phyloP scores from a whole-genome alignment of 2,888 invertebrate genomes.

The Oligia strigilis region DNA sequence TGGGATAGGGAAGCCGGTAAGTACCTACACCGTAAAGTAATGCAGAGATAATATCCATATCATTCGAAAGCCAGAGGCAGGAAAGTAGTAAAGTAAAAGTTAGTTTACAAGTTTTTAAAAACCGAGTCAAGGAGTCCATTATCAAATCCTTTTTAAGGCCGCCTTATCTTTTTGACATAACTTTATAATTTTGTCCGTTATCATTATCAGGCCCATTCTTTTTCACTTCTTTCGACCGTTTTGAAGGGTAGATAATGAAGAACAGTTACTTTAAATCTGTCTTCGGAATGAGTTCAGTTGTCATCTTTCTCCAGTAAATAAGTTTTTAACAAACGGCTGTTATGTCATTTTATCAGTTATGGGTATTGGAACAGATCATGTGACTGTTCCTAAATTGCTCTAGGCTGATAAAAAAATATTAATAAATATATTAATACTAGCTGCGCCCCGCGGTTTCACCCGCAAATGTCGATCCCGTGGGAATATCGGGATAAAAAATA shows the following conservation, averaged over 20 bases:
- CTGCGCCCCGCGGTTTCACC: too few relatives aligned
- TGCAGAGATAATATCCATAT: conserved; percentile 35
- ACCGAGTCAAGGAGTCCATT: conserved; percentile 34
- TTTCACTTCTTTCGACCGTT: conserved; percentile 34
- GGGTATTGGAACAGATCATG: conserved; percentile 36
- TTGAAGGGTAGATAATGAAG: conserved; percentile 18
- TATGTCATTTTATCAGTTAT: conserved; percentile 28
- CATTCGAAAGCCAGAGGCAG: conserved; percentile 19
- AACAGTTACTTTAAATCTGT: conserved; percentile 40
- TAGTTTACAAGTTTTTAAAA: conserved; percentile 39
- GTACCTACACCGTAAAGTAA: conserved; percentile 15
- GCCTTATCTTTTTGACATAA: conserved; percentile 53
- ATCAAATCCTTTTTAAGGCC: conserved; percentile 39
- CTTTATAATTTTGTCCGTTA: conserved; percentile 59
- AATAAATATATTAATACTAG: too few relatives aligned
- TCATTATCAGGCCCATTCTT: conserved; percentile 48
- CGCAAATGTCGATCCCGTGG: too few relatives aligned
- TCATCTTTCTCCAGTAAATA: conserved; percentile 26
- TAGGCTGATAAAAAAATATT: background rate
- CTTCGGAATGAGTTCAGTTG: conserved; percentile 33
- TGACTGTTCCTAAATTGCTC: background rate
- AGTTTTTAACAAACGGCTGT: conserved; percentile 3
- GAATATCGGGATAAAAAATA: too few relatives aligned
- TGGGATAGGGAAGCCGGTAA: conserved; percentile 3
- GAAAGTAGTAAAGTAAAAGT: conserved; percentile 32